phyloP scores from a whole-genome alignment of 2,113 vertebrate species.

The Myotis davidii region DNA sequence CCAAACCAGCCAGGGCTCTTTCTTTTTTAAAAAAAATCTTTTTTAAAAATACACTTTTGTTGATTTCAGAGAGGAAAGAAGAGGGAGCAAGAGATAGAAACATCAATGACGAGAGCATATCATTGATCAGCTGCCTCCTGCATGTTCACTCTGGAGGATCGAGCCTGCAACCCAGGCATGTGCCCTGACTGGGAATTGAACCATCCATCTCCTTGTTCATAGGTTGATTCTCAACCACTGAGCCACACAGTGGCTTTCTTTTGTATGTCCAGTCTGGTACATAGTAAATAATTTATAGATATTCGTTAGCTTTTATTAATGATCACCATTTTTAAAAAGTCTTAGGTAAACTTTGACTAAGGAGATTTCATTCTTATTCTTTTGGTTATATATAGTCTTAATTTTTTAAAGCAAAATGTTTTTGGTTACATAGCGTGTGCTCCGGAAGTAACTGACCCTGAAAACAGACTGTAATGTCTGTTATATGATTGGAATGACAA shows the following conservation, averaged over 20 bases:
- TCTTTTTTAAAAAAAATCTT: too few species aligned
- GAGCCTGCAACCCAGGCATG: neutral
- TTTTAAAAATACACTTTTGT: too few species aligned
- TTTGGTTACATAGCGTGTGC: conserved; percentile 15
- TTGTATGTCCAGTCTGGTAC: neutral
- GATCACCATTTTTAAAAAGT: neutral
- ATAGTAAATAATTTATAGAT: neutral
- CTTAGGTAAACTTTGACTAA: neutral
- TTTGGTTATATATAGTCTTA: conserved; percentile 30
- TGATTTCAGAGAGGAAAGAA: neutral
- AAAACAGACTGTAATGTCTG: conserved; percentile 1
- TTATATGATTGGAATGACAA: conserved; percentile 45
- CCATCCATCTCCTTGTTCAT: neutral
- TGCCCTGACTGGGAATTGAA: neutral
- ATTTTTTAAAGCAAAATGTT: neutral
- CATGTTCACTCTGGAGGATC: neutral
- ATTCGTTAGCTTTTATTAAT: conserved; percentile 7
- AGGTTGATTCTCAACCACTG: neutral
- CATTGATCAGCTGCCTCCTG: neutral
- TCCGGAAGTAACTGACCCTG: conserved; percentile 44
- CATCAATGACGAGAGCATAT: neutral
- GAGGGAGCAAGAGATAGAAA: neutral
- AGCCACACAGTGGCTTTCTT: neutral
- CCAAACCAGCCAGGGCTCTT: too few species aligned
- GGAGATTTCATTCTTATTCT: neutral